Evolutionary conservation across 2,113 vertebrate genomes (phyloP), one percentile per base, ranked within the genome.

Genomic region (Phasianus colchicus): DNA sequence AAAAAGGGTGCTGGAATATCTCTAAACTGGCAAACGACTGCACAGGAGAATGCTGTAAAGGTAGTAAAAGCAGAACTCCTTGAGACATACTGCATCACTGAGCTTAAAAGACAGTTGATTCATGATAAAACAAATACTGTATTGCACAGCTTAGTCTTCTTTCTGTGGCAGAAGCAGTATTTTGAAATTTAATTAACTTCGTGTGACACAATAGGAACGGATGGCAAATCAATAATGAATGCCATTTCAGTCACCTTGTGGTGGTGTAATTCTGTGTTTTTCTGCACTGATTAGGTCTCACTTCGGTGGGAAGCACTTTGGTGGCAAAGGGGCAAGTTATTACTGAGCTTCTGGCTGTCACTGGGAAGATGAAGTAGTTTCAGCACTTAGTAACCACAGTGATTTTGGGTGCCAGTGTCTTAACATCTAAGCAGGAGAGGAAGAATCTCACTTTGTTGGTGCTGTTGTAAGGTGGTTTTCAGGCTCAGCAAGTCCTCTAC

Each of bases 141-240:
- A 32, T 63, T 47, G 2, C 79, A 64, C n/a, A 79, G 20, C 40
- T 88, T 74, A 47, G 36, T 78, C 38, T 65, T 88, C 55, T 47
- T 88, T 70, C 75, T 89, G 83, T 75, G 77, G 66, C 70, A 73
- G 70, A 81, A 95, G 74, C 47, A 88, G 58, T 4, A 0, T 75
- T 93, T 70, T 54, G 18, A 89, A 86, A 96, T 86, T 83, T 97
- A 97, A 96, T 97, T 97, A 95, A 80, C 86, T 97, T 94, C 89
- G 79, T 90, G 72, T 82, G 93, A 43, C 71, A 66, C 61, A 55
- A 66, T 75, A 92, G 93, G 84, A 94, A 93, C 74, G 63, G 89
- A 96, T 87, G 63, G 83, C 71, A 92, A 90, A 97, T 97, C 97
- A 96, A 96, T 95, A 94, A 95, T 25, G 74, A 85, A 94, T 82